A percentile compares a stretch with the other conserved stretches of the same genome.
Evolutionary conservation across 2,888 invertebrate species (phyloP).

Genomic region (Hyppa rectilinea): DNA sequence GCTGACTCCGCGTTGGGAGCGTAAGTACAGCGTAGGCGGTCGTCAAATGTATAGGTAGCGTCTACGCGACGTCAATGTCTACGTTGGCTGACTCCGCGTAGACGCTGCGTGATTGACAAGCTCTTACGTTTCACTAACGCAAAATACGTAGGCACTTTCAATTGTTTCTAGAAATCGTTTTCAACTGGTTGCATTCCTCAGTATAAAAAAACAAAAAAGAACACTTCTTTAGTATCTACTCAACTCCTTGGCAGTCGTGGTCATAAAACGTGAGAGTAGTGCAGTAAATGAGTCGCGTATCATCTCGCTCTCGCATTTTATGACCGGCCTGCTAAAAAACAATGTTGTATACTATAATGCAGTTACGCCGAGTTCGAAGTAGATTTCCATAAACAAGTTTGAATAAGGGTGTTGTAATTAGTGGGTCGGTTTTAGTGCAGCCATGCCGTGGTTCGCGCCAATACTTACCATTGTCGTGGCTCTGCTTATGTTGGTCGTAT

Average conservation of each 20-base stretch:
- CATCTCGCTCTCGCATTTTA: constrained; percentile 3
- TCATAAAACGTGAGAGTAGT: neutral
- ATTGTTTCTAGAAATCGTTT: constrained; percentile 7
- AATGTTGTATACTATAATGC: neutral
- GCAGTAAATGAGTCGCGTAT: neutral
- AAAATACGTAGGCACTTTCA: neutral
- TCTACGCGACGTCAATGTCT: neutral
- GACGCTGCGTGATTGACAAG: neutral
- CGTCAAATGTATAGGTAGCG: too few relatives aligned
- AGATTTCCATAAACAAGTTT: constrained; percentile 31
- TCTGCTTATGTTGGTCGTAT: constrained; percentile 88
- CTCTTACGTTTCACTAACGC: neutral
- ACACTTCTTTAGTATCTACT: neutral
- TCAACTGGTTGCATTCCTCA: neutral
- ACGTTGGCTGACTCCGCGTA: neutral
- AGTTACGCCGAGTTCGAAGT: neutral
- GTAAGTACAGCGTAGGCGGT: too few relatives aligned
- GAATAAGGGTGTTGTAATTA: constrained; percentile 50
- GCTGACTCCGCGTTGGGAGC: neutral
- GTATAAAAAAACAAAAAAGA: neutral
- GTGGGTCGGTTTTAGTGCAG: constrained; percentile 58
- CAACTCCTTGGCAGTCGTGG: neutral
- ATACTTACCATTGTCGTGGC: constrained; percentile 85
- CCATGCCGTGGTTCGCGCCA: constrained; percentile 47
- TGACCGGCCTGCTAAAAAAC: neutral